Base-by-base conservation (phyloP, 1,140 invertebrate genomes). In the Coptotermes formosanus region DNA sequence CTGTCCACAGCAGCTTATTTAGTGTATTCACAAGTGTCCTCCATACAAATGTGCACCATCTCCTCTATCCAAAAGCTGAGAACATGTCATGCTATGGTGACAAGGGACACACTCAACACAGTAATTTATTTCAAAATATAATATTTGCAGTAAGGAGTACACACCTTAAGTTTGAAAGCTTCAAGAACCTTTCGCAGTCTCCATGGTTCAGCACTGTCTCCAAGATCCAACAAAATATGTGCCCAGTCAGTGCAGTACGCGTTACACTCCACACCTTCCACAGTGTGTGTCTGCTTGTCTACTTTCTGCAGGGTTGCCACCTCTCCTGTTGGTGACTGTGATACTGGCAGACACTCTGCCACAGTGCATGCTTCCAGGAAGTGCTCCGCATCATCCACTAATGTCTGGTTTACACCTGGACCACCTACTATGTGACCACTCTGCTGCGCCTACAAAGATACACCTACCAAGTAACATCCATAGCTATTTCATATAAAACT, bases 141-240 rank as follows among this genome's bases (percentile, higher is more conserved):
- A 6, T 55, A 55, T 21, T 19, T 21, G 21, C 19, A 19, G 14
- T 55, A 21, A 21, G 19, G 3, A 55, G 19, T 19, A 55, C 19
- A 16, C 19, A 87, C 87, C 85, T 87, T 86, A 32, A 87, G 84
- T 48, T 86, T 86, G 75, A 87, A 87, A 9, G 87, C 87, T 45
- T 87, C 87, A 14, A 87, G 52, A 45, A 86, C 59, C 23, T 55
- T 81, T n/a, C 85, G 85, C 21, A 87, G 32, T 48, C 85, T 84
- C 85, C 86, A 85, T 12, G 87, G 82, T 38, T 83, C 85, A 14
- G 85, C 75, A 43, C 23, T 82, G 38, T 30, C 69, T 14, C 83
- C 87, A 14, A 44, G 81, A 30, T 84, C 85, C 25, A 83, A n/a
- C 52, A 87, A 59, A 8, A 52, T 48, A 12, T 30, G 82, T 38